Evolutionary conservation across 2,113 vertebrate species (phyloP), one percentile per base, ranked within the genome.

Genomic region (Epinephelus moara): DNA sequence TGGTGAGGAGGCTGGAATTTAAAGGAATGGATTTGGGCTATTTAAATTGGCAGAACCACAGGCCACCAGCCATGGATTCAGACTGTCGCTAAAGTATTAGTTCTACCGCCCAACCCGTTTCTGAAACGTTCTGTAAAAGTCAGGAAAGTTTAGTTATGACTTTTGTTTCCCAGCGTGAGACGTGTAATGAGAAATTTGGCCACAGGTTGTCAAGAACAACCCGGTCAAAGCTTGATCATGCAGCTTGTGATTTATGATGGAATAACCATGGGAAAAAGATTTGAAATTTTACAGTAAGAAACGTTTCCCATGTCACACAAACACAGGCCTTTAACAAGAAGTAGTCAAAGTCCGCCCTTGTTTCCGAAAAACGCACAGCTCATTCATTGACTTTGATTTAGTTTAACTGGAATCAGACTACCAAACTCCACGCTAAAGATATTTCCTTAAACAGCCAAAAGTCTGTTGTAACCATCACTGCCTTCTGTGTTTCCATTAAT

Each of bases 401-500:
- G 59, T 33, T 69, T 79, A 87, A 76, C 57, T 85, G 45, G 83
- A 81, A 75, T 81, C 77, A 81, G 74, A 72, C 75, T 17, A 37
- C 18, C 40, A 78, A 87, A 75, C 21, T 60, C 57, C n/a, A 74
- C 4, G 18, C 69, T 70, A 25, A 70, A 68, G 30, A 70, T 33
- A 47, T 85, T 83, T 81, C 50, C 33, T 42, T 45, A 60, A 81
- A 69, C 68, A 66, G 70, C 71, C 57, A 45, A 59, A 86, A 59
- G 53, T 57, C 42, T 66, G 52, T 80, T 73, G 62, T 56, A 52
- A 56, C 85, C 72, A 30, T 72, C 70, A 6, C 15, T 74, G 33
- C 74, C 69, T 25, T 82, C 63, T 80, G 74, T 73, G 63, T 89
- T 85, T 87, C 81, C 80, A 85, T 88, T 84, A 81, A 93, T 81